Base-by-base conservation (phyloP, 2,888 invertebrate species). In the Meghimatium bilineatum region DNA sequence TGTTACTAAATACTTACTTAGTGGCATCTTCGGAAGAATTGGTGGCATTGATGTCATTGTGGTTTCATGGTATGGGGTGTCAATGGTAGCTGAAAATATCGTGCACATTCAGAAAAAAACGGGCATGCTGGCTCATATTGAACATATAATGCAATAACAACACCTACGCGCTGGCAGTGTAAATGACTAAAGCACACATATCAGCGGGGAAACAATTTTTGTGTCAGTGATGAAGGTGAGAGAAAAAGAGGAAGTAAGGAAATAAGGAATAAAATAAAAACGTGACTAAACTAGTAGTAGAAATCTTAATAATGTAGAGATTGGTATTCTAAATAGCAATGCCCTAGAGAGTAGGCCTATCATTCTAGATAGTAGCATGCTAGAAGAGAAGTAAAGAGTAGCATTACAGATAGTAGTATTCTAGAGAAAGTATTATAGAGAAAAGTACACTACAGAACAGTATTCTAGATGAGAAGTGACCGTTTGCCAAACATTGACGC, bases 31-130 rank as follows among this genome's bases (percentile, higher is more conserved):
- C 10, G 56, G 75, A 26, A 32, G 75, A 56, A 34, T 26, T 29
- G 75, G 56, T 23, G 36, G 20, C 75, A n/a, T 23, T 32, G 56
- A 0, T 77, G 60, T 77, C 77, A 36, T 8, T 36, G 63, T 77
- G n/a, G 38, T 77, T 36, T 77, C n/a, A 60, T 36, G 3, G 10
- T 75, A 32, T 20, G 56, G 34, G 12, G 56, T 75, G 26, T 75
- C 75, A 36, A 26, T 36, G 26, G 38, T 5, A 60, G 77, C 77
- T 77, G 77, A 63, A 77, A 77, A 77, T 26, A 66, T 14, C 77
- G 38, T 77, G 77, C 77, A 77, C 63, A 63, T 77, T 77, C 77
- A 77, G 26, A 77, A 34, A 12, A 56, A 26, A 23, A 75, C 32
- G 36, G n/a, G 20, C 75, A 75, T 56, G 56, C 75, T 56, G 12